Conservation (phyloP, 2,888 invertebrate genomes). For the Eustalomyia histrio region DNA sequence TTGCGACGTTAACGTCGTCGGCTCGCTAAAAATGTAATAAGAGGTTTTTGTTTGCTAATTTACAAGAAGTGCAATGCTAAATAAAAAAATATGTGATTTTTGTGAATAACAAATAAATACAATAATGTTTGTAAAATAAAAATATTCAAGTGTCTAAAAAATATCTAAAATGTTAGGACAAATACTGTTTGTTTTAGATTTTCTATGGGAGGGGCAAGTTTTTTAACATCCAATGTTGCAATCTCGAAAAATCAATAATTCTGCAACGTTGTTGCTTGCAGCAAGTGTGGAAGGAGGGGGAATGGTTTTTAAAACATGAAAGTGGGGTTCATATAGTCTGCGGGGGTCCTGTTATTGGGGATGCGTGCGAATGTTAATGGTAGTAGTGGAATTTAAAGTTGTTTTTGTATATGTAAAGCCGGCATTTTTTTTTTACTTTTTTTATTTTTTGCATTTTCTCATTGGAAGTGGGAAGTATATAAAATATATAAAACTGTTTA, state of each 20-base stretch:
- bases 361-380: conserved; percentile 15
- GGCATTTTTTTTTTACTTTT: conserved; percentile 43
- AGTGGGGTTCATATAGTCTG: conserved; percentile 35
- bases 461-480: conserved; percentile 20
- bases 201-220: conserved; percentile 59
- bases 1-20: conserved; percentile 62
- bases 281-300: conserved; percentile 12
- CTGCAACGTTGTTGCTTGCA: conserved; percentile 49
- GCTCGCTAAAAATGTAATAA: conserved; percentile 32
- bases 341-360: conserved; percentile 35
- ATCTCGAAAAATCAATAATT: conserved; percentile 63
- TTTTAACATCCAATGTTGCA: conserved; percentile 51
- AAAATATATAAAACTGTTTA: background rate
- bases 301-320: conserved; percentile 23
- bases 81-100: conserved; percentile 10
- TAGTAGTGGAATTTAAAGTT: conserved; percentile 37
- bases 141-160: background rate
- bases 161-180: background rate
- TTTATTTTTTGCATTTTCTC: conserved; percentile 22
- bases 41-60: conserved; percentile 45
- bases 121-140: background rate
- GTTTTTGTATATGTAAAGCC: conserved; percentile 45
- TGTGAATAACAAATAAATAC: background rate
- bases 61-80: conserved; percentile 15
- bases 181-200: background rate